Percentiles rank a stretch among this genome's conserved stretches.
These are phyloP conservation scores for Parnassius glacialis DNA, from an alignment of 2,888 invertebrate genomes.

Conservation along the genomic window DNA sequence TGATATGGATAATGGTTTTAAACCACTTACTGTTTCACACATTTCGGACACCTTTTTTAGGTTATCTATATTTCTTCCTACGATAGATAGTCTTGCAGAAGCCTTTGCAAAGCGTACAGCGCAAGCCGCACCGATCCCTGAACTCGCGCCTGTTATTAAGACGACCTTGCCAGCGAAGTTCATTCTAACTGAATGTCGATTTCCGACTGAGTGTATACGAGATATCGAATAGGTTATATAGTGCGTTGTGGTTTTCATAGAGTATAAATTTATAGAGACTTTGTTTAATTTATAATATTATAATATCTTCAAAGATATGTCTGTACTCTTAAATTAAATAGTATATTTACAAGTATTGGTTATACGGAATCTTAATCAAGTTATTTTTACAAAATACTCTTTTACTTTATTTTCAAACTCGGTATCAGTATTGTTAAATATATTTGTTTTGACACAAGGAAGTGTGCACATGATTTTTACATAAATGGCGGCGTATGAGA, in stretches of 20 bases:
- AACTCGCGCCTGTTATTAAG: slow-evolving; percentile 64
- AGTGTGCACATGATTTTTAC: too few relatives aligned
- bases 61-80: slow-evolving; percentile 57
- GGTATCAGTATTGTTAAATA: too few relatives aligned
- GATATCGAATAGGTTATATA: slow-evolving; percentile 20
- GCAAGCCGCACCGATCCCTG: slow-evolving; percentile 64
- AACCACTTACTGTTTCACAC: slow-evolving; percentile 49
- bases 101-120: slow-evolving; percentile 55
- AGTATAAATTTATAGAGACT: slow-evolving; percentile 15
- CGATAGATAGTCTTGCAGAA: slow-evolving; percentile 51
- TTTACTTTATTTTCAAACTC: too few relatives aligned
- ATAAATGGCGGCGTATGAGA: too few relatives aligned
- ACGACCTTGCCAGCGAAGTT: slow-evolving; percentile 62
- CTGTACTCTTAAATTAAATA: too few relatives aligned
- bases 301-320: too few relatives aligned
- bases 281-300: neutral
- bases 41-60: slow-evolving; percentile 47
- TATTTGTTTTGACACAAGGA: too few relatives aligned
- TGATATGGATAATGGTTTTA: slow-evolving; percentile 47
- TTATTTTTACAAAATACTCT: too few relatives aligned
- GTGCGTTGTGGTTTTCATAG: slow-evolving; percentile 11
- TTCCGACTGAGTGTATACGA: slow-evolving; percentile 31
- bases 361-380: too few relatives aligned
- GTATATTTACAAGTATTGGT: too few relatives aligned
- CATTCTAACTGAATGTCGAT: slow-evolving; percentile 48